A percentile compares a stretch with the other conserved stretches of the same genome.
Evolutionary conservation across 64 coral and sea anemone species (phyloP).

Genomic region (Dendrophyllia cribrosa): DNA sequence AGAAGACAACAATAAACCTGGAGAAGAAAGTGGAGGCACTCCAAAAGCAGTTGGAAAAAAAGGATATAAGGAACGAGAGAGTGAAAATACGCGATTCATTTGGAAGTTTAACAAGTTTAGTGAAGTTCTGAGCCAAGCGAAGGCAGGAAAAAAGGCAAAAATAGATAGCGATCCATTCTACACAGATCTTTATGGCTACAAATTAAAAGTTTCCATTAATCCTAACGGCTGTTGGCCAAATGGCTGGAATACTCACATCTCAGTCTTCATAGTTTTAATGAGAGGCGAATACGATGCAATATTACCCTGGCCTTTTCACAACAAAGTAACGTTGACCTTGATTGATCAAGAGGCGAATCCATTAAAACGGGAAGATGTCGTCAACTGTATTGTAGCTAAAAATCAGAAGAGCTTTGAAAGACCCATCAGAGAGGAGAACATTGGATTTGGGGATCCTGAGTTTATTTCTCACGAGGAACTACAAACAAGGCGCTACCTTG

Average conservation of each 20-base stretch:
- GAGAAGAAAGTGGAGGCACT: background rate
- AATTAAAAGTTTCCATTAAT: background rate
- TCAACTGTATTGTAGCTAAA: no score
- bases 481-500: background rate
- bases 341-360: background rate
- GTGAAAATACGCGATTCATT: background rate
- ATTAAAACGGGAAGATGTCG: background rate
- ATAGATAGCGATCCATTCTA: background rate
- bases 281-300: constrained; percentile 33
- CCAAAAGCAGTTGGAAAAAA: background rate
- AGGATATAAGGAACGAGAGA: background rate
- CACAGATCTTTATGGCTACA: background rate
- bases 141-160: background rate
- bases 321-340: background rate
- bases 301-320: constrained; percentile 26
- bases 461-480: background rate
- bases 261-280: background rate
- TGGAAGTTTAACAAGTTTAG: background rate
- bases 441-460: background rate
- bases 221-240: background rate
- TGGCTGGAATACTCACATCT: background rate
- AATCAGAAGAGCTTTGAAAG: background rate
- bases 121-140: background rate
- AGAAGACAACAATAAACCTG: background rate
- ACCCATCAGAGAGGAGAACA: background rate